Evolutionary conservation across 2,888 invertebrate species (phyloP).

Genomic region (Gibbula magus): DNA sequence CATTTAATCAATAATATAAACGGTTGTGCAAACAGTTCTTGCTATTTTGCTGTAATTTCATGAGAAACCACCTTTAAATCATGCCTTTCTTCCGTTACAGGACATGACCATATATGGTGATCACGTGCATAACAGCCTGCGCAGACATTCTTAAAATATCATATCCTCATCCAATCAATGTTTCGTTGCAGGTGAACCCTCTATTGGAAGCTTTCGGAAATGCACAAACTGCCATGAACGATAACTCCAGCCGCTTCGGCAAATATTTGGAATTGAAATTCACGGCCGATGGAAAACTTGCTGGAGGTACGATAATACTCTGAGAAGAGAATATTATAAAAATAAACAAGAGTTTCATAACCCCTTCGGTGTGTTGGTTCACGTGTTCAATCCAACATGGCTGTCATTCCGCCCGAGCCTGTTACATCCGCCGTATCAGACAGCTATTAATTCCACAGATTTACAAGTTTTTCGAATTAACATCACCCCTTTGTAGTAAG

Average conservation of each 20-base stretch:
- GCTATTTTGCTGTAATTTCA: no score
- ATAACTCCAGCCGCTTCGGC: conserved; percentile 68
- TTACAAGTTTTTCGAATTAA: conserved; percentile 3
- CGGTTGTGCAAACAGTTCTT: no score
- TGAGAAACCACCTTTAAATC: no score
- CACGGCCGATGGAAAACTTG: conserved; percentile 42
- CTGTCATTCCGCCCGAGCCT: background rate
- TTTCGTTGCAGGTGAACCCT: conserved; percentile 61
- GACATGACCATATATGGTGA: background rate
- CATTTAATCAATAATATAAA: no score
- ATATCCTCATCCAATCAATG: background rate
- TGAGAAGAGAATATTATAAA: background rate
- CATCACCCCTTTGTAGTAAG: background rate
- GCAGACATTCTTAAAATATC: background rate
- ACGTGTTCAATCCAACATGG: background rate
- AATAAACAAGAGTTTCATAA: conserved; percentile 7
- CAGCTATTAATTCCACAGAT: background rate
- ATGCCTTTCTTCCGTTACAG: background rate
- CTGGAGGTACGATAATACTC: conserved; percentile 42
- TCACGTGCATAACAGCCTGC: background rate
- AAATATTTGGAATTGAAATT: conserved; percentile 58
- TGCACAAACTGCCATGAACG: conserved; percentile 65
- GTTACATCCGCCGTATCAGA: background rate
- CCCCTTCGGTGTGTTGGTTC: background rate
- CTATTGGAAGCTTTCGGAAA: conserved; percentile 66